Conservation (phyloP, 2,888 invertebrate species). For the Dicyrtomina minuta region DNA sequence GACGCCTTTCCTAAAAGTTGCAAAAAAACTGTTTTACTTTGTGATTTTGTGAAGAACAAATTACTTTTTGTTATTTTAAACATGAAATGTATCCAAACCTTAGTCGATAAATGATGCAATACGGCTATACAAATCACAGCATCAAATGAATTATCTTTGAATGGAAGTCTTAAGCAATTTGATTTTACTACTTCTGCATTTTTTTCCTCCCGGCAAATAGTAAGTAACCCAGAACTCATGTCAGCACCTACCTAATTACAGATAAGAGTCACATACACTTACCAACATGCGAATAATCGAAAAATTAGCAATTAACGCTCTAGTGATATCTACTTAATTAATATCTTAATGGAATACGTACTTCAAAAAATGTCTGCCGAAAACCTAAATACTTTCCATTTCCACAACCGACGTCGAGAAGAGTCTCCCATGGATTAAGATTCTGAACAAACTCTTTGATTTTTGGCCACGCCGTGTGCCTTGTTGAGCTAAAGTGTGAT, state of each 20-base stretch:
- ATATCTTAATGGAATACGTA: conserved; percentile 21
- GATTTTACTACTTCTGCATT: conserved; percentile 71
- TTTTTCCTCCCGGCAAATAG: conserved; percentile 63
- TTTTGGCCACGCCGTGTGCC: conserved; percentile 92
- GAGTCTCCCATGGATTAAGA: conserved; percentile 67
- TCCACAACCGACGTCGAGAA: conserved; percentile 94
- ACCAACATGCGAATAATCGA: neutral
- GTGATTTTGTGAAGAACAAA: neutral
- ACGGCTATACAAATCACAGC: conserved; percentile 92
- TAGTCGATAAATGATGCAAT: conserved; percentile 87
- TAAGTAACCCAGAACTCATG: conserved; percentile 68
- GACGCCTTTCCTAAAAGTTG: conserved; percentile 66
- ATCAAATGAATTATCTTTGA: conserved; percentile 71
- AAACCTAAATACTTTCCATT: conserved; percentile 92
- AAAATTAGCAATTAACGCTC: neutral
- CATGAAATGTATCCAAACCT: conserved; percentile 62
- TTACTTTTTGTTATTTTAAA: too few species aligned
- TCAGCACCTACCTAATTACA: conserved; percentile 80
- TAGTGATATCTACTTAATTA: too few species aligned
- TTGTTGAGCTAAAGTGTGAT: conserved; percentile 87
- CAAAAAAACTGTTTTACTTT: conserved; percentile 15
- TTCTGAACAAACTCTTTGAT: conserved; percentile 75
- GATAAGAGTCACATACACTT: conserved; percentile 52
- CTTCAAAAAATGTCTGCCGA: conserved; percentile 56
- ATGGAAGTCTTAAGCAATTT: conserved; percentile 74